A percentile compares a stretch with the other conserved stretches of the same genome.
These are phyloP conservation scores for Orientallactaga sibirica DNA, from an alignment of 2,797 vertebrate genomes.

Conservation along the genomic window DNA sequence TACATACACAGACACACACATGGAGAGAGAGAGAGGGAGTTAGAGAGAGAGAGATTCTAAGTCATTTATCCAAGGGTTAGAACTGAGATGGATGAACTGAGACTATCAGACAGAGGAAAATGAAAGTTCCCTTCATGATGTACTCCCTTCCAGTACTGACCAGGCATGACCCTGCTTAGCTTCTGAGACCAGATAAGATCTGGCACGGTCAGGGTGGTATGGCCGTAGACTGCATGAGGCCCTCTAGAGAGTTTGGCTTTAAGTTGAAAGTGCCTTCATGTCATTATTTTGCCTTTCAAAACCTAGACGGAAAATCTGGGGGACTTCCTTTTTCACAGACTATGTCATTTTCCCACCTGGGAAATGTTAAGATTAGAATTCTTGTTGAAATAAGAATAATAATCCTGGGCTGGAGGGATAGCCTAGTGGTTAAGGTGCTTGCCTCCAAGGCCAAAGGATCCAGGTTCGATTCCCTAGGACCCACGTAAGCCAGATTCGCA, in stretches of 20 bases:
- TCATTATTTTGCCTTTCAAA: constrained; percentile 45
- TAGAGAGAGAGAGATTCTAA: constrained; percentile 4
- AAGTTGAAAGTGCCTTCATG: background rate
- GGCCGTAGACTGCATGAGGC: no score
- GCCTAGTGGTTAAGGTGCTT: no score
- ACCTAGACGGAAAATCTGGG: background rate
- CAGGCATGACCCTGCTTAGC: no score
- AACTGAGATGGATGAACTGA: background rate
- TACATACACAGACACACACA: no score
- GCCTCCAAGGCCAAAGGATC: background rate
- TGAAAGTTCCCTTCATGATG: background rate
- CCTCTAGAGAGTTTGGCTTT: background rate
- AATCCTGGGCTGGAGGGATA: no score
- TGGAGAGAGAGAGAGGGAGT: background rate
- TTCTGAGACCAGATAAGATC: no score
- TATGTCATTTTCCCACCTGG: background rate
- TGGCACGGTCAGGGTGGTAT: no score
- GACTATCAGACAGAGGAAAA: background rate
- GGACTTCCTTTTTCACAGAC: background rate
- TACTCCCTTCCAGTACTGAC: no score
- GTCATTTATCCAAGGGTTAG: background rate
- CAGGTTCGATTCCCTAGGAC: no score
- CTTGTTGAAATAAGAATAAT: background rate
- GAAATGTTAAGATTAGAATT: constrained; percentile 27
- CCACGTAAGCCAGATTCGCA: no score